Evolutionary conservation across 2,888 invertebrate genomes (phyloP), one percentile per base, ranked within the genome.

Genomic region (Strigamia transsilvanica): DNA sequence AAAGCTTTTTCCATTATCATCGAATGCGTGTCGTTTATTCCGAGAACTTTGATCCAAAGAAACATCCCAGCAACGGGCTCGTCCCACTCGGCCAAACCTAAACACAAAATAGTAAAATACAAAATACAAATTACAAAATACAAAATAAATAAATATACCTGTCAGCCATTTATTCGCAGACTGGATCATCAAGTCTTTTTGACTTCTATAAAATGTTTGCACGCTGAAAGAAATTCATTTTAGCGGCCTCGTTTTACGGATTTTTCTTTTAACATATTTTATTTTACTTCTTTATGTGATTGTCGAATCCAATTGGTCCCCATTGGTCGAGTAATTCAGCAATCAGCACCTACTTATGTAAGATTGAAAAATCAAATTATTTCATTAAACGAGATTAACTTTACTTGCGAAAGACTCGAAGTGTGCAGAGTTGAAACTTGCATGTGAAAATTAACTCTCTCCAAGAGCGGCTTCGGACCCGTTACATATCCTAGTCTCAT

Each of bases 401-500:
- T 79, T 88, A 91, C 94, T 90, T 93, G 93, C 7, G 92, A 91
- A 82, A 93, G 86, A 3, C 91, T 90, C 81, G 92, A 90, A 3
- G 91, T 90, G 86, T 93, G 93, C 81, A 93, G 87, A 83, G 91
- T 90, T 13, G 92, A 92, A 34, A 92, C 92, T 86, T 94, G 93
- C 86, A 92, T 90, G 86, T 94, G 93, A 27, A 93, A 88, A 85
- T 93, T 92, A 46, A 94, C 88, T 34, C 91, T 89, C 15, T 91
- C 88, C 6, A 93, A 88, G 27, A 94, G 86, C 0, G 90, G 90
- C 73, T 90, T 89, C 0, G 94, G 93, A 0, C 93, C 94, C 0
- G 93, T 93, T 38, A 93, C 89, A 89, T 93, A 93, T n/a, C 93
- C 94, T 0, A 93, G 87, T 83, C 94, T 90, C 79, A 94, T 88